Evolutionary conservation across 2,113 vertebrate species (phyloP).

Genomic region (Dromiciops gliroides): DNA sequence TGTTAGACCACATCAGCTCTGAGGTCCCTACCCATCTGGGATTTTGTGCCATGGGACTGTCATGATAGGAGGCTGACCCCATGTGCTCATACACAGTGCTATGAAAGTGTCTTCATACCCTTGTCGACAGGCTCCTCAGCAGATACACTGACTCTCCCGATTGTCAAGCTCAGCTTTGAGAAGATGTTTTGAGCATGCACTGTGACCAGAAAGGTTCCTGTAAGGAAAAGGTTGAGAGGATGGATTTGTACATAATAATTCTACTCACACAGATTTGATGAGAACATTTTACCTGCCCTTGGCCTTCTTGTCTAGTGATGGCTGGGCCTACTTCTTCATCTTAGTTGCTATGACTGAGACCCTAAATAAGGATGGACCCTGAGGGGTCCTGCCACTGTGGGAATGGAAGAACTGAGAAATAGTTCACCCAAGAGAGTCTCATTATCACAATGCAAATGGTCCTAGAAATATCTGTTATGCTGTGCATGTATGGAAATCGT

Average conservation of each 20-base stretch:
- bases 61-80: not conserved
- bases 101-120: constrained; percentile 42
- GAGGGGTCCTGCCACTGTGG: not conserved
- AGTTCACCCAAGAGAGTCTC: not conserved
- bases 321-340: not conserved
- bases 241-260: not conserved
- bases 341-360: not conserved
- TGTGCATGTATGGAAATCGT: not conserved
- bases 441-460: not conserved
- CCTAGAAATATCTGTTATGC: not conserved
- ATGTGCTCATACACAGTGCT: not conserved
- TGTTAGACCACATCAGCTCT: not conserved
- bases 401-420: not conserved
- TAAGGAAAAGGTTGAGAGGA: constrained; percentile 18
- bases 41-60: not conserved
- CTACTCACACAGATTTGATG: fast-evolving
- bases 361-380: not conserved
- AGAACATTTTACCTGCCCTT: not conserved
- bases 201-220: constrained; percentile 87
- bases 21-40: not conserved
- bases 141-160: constrained; percentile 85
- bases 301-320: too few species aligned
- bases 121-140: constrained; percentile 72
- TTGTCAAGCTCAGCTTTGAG: constrained; percentile 85
- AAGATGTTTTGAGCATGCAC: constrained; percentile 87